Conservation (phyloP, 1,140 invertebrate genomes). For the Cydia splendana region DNA sequence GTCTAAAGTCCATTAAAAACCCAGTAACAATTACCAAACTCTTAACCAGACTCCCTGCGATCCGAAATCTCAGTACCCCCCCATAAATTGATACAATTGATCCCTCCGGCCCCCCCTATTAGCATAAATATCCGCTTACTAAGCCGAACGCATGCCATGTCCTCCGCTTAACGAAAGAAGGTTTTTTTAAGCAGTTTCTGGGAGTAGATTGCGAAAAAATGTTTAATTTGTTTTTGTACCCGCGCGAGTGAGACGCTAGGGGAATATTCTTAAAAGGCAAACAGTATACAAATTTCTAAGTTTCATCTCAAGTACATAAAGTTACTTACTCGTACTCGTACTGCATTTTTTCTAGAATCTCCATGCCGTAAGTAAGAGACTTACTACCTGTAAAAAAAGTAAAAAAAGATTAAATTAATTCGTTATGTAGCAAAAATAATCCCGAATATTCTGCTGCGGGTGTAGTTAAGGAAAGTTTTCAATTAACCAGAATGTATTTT, state of each 20-base stretch:
- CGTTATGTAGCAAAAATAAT: too few relatives aligned
- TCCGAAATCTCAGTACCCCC: conserved; percentile 46
- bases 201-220: conserved; percentile 11
- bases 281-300: neutral
- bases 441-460: too few relatives aligned
- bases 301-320: neutral
- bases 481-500: too few relatives aligned
- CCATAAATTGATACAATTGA: conserved; percentile 56
- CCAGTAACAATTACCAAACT: conserved; percentile 25
- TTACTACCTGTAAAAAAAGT: too few relatives aligned
- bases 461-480: too few relatives aligned
- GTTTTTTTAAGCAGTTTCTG: conserved; percentile 25
- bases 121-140: conserved; percentile 57
- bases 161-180: conserved; percentile 14
- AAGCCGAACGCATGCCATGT: conserved; percentile 44
- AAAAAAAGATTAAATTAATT: too few relatives aligned
- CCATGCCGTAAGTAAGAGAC: neutral
- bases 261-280: conserved; percentile 6
- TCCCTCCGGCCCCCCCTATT: conserved; percentile 49
- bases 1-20: conserved; percentile 18
- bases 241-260: neutral
- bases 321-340: neutral
- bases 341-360: neutral
- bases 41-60: conserved; percentile 13
- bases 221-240: conserved; percentile 26